Evolutionary conservation across 2,113 vertebrate genomes (phyloP), one percentile per base, ranked within the genome.

Genomic region (Hippopotamus amphibius): DNA sequence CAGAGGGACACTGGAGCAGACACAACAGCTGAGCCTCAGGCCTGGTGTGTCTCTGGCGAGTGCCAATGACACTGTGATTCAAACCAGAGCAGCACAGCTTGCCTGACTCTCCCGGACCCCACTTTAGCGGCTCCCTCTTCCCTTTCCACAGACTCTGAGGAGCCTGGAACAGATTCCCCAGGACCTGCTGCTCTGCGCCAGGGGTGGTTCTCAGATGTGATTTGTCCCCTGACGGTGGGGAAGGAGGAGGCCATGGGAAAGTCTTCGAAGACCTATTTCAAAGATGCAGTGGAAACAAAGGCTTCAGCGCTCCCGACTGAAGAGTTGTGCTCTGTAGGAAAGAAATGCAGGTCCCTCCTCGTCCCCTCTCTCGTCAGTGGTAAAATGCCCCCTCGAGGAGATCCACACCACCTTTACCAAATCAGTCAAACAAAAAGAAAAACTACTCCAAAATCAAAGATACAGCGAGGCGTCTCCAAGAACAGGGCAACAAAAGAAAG

Each of bases 121-220:
- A 63, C 2, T 9, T 22, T 2, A 48, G 24, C 3, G 9, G n/a
- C 63, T 71, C 59, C 79, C 50, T 83, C 37, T 37, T 80, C 14
- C 57, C 46, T 33, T 65, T 37, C 48, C 19, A 33, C 11, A 63
- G 24, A 63, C 33, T 16, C 33, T n/a, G 63, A 74, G 87, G 66
- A 76, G n/a, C 59, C 50, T 53, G 14, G 66, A 43, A 16, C 21
- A 55, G 68, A 30, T 63, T 50, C n/a, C 68, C 76, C 16, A 30
- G 57, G 82, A 66, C 77, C 30, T 50, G 50, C 77, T 33, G 30
- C 43, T 90, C 68, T 68, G 69, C 84, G 81, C 74, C 55, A 82
- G 55, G 33, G 77, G 13, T 13, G 24, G 13, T 22, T 37, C 46
- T 57, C 55, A 74, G 76, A 15, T 6, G 21, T 7, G 21, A 83